Evolutionary conservation across 64 coral and sea anemone genomes (phyloP), one percentile per base, ranked within the genome.

Genomic region (Acropora yongei): DNA sequence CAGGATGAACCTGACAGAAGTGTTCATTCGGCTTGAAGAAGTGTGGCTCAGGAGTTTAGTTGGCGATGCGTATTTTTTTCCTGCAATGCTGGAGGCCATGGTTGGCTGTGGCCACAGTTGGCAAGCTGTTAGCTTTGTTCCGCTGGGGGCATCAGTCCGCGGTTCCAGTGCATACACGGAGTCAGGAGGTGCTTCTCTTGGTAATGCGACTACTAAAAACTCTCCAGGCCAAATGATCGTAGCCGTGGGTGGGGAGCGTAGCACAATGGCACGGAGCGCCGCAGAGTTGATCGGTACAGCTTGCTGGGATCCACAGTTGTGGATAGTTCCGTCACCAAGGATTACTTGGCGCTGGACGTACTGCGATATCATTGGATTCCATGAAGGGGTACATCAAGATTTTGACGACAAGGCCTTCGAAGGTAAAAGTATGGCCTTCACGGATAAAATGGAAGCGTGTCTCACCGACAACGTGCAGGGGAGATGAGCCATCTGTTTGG

Each of bases 41-140:
- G 5, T 81, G 77, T 42, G 88, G 88, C 19, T 80, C 60, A 8
- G 78, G n/a, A 13, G 77, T 5, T 1, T 72, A 18, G 44, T 90
- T 90, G 18, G 88, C 77, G 77, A 90, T 80, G 60, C 78, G 88
- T 40, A 81, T 90, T 17, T 76, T 80, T 80, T 30, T 30, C 88
- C 39, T 17, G 77, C 78, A 7, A 82, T 0, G 78, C 77, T 73
- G 5, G 77, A 80, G 51, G 57, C 12, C 4, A 90, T 80, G 41
- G 46, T 0, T 2, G 77, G 88, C 1, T 7, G 0, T 6, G 88
- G 88, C 77, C 88, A 90, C 43, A 80, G 42, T 66, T 79, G 76
- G 41, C 72, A 88, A 49, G 72, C 43, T 77, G 69, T 20, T 49
- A 42, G 9, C 57, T 30, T n/a, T 51, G 48, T 83, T 6, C 48